Conservation (phyloP, 2,113 vertebrate genomes). For the Miniopterus natalensis region DNA sequence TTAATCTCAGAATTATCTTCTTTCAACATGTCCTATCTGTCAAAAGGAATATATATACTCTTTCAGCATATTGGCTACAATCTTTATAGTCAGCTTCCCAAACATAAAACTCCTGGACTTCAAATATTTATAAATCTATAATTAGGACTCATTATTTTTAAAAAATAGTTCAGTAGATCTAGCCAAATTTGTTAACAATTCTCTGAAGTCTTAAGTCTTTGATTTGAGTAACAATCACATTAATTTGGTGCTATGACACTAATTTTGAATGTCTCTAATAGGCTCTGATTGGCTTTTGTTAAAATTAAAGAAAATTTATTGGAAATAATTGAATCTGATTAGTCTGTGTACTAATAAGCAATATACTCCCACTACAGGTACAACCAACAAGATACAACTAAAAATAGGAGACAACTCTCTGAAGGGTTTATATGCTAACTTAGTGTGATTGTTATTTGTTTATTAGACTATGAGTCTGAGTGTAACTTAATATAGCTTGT, state of each 20-base stretch:
- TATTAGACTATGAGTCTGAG: not conserved
- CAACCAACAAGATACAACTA: not conserved
- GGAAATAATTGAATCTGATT: not conserved
- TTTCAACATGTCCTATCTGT: not conserved
- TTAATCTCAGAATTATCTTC: not conserved
- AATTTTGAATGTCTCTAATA: slow-evolving; percentile 11
- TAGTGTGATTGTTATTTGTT: not conserved
- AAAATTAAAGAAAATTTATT: slow-evolving; percentile 20
- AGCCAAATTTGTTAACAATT: slow-evolving; percentile 16
- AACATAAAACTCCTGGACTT: not conserved
- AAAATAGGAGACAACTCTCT: not conserved
- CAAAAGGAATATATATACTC: not conserved
- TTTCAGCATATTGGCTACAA: not conserved
- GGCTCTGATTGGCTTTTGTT: slow-evolving; percentile 7
- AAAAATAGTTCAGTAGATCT: not conserved
- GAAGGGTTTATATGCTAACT: not conserved
- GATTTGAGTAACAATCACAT: slow-evolving; percentile 25
- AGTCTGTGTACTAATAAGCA: slow-evolving; percentile 5
- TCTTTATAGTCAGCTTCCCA: not conserved
- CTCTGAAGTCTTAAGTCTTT: slow-evolving; percentile 25
- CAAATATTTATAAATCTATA: not conserved
- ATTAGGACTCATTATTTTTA: not conserved
- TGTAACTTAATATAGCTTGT: not conserved
- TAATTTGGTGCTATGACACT: not conserved
- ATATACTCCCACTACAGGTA: not conserved